phyloP scores from a whole-genome alignment of 2,888 invertebrate species.

The Ophion ellenae region DNA sequence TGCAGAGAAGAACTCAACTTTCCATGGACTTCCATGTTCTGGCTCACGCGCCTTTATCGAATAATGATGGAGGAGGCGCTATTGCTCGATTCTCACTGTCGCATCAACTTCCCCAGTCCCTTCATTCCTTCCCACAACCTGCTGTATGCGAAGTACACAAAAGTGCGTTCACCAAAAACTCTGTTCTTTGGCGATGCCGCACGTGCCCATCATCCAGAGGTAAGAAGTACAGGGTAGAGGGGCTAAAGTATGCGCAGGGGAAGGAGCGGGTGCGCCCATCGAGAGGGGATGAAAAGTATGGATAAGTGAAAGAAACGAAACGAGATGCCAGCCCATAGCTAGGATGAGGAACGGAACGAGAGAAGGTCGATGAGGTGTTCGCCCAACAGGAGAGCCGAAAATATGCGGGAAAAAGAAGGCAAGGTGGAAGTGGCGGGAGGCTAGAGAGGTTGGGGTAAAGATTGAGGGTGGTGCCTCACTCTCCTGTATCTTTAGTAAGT shows the following conservation, averaged over 20 bases:
- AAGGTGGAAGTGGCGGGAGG: background rate
- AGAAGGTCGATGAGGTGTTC: conserved; percentile 50
- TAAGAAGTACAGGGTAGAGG: background rate
- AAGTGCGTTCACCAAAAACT: background rate
- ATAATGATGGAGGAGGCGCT: background rate
- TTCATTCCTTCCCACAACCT: background rate
- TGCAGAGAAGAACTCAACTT: background rate
- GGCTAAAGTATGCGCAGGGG: background rate
- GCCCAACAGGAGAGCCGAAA: conserved; percentile 31
- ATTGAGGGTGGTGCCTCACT: conserved; percentile 41
- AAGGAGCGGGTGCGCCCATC: background rate
- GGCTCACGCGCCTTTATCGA: background rate
- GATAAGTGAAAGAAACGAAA: conserved; percentile 39
- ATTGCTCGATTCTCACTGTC: background rate
- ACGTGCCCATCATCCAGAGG: too few relatives aligned
- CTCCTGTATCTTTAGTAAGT: conserved; percentile 81
- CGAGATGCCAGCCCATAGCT: conserved; percentile 10
- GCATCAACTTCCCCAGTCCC: background rate
- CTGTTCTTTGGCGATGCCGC: too few relatives aligned
- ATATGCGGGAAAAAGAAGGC: conserved; percentile 34
- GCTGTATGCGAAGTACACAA: background rate
- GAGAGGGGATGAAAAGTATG: conserved; percentile 1
- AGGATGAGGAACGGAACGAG: conserved; percentile 23
- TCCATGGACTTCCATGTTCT: background rate
- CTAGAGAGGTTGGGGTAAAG: conserved; percentile 1